A percentile compares a stretch with the other conserved stretches of the same genome.
Conservation (phyloP, 2,797 vertebrate species). For the Neosalanx taihuensis region DNA sequence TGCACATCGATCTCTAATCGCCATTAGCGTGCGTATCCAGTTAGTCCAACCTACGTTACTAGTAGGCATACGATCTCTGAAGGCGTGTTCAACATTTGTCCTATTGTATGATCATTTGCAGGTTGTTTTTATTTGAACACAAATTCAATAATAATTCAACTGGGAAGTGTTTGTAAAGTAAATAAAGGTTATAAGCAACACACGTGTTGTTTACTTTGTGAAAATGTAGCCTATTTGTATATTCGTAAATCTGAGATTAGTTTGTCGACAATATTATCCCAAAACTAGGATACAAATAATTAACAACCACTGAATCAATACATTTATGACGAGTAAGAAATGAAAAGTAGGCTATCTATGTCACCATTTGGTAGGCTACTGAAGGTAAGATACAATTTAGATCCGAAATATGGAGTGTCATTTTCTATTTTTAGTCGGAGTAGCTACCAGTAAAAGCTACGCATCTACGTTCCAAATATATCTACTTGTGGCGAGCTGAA, state of each 20-base stretch:
- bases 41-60: conserved; percentile 22
- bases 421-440: conserved; percentile 58
- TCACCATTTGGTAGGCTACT: conserved; percentile 1
- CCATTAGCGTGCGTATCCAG: conserved; percentile 25
- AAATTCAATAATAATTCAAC: conserved; percentile 52
- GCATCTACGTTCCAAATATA: conserved; percentile 65
- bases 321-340: no score
- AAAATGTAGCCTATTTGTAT: background rate
- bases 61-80: conserved; percentile 30
- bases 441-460: conserved; percentile 33
- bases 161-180: conserved; percentile 64
- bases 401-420: background rate
- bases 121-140: conserved; percentile 61
- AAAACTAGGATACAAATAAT: no score
- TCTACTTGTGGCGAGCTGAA: conserved; percentile 47
- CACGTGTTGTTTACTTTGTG: background rate
- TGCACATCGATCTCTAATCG: conserved; percentile 41
- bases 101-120: conserved; percentile 47
- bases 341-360: no score
- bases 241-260: background rate
- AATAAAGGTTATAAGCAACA: conserved; percentile 67
- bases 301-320: no score
- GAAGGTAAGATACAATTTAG: background rate
- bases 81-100: conserved; percentile 45
- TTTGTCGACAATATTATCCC: no score